Base-by-base conservation (phyloP, 2,797 vertebrate species). In the Liparis tanakae region DNA sequence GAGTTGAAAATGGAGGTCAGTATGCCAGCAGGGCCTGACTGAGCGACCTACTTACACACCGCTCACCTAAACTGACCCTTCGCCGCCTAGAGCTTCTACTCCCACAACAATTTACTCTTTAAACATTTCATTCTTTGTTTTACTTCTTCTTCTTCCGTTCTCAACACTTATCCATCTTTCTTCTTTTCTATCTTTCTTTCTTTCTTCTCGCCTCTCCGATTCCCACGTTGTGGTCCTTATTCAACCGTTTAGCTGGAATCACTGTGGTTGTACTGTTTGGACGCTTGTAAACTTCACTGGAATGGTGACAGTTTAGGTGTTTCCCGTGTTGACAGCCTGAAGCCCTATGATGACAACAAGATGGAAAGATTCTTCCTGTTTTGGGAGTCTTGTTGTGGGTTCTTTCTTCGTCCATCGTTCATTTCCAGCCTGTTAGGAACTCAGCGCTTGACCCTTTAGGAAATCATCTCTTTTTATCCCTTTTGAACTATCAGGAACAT, bases 1-100 rank as follows among this genome's bases (percentile, higher is more conserved):
- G 81, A 76, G 60, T 30, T 58, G 60, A 51, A 56, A 6, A 2
- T 60, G 67, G 77, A 72, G 86, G 86, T 80, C 83, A 88, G 73
- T 78, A 78, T 84, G 74, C 43, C 81, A 78, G 63, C 79, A 74
- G 59, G 36, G 60, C 64, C 72, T 71, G 70, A 62, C 73, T 68
- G 67, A 62, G 73, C 76, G 81, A 80, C 81, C 85, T 55, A 82
- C 57, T 81, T 81, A 67, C 67, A 34, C 51, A 34, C 1, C 57
- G 0, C 76, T 82, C 80, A 76, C 78, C 85, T 74, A 0, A 60
- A 2, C 18, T 14, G 70, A 79, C 73, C 70, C 55, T 33, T 33
- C 20, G 0, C 39, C 46, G 20, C 33, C 37, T 17, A 0, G 2
- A 5, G 13, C 58, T 5, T 12, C 18, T 1, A 1, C 53, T 7